These are phyloP conservation scores for Trichoplusia ni DNA, from an alignment of 1,140 invertebrate genomes.

Conservation along the genomic window DNA sequence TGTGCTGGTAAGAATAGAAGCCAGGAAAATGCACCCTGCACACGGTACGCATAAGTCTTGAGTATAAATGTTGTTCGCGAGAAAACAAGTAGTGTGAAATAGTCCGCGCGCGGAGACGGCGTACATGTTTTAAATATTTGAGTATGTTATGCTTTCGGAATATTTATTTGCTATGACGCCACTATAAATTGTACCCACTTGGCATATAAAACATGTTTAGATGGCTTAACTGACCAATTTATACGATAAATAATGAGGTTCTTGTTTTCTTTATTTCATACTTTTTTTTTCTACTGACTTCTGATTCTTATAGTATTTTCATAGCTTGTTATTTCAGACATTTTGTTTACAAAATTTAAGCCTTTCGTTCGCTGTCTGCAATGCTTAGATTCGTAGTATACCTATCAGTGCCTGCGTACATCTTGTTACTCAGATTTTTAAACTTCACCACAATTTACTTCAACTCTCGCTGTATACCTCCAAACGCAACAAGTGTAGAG, in stretches of 20 bases:
- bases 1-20: slow-evolving; percentile 49
- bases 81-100: slow-evolving; percentile 66
- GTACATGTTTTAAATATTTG: slow-evolving; percentile 68
- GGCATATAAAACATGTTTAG: slow-evolving; percentile 7
- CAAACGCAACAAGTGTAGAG: slow-evolving; percentile 4
- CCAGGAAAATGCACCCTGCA: slow-evolving; percentile 67
- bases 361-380: too few relatives aligned
- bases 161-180: slow-evolving; percentile 40
- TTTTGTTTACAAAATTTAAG: too few relatives aligned
- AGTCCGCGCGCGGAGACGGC: slow-evolving; percentile 48
- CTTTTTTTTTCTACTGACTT: too few relatives aligned
- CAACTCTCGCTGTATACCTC: neutral
- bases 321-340: too few relatives aligned
- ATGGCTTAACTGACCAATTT: neutral
- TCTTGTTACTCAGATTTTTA: too few relatives aligned
- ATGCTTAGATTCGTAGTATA: too few relatives aligned
- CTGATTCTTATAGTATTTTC: too few relatives aligned
- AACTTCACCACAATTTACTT: neutral
- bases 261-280: too few relatives aligned
- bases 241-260: neutral
- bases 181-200: slow-evolving; percentile 18
- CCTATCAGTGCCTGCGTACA: too few relatives aligned
- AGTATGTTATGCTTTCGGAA: slow-evolving; percentile 41
- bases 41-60: slow-evolving; percentile 47
- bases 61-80: slow-evolving; percentile 67